phyloP scores from a whole-genome alignment of 2,797 vertebrate species.

The Syngnathus rostellatus region DNA sequence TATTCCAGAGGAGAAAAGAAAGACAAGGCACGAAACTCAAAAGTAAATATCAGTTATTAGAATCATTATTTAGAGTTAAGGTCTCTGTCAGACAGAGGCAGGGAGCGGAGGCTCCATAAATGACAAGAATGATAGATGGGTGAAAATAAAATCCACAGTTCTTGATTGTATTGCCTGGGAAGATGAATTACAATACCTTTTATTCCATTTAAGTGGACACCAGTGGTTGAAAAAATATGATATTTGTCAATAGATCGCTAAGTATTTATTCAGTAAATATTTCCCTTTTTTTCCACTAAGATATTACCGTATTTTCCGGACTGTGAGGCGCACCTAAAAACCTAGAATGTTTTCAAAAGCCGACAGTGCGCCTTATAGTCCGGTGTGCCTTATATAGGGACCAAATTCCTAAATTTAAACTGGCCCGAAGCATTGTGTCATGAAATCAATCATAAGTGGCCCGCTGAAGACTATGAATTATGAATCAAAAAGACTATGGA shows the following conservation, averaged over 20 bases:
- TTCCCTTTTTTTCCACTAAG: too few relatives aligned
- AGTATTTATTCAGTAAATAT: too few relatives aligned
- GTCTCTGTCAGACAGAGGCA: constrained; percentile 18
- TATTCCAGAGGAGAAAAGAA: constrained; percentile 33
- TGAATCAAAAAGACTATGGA: too few relatives aligned
- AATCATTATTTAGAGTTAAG: constrained; percentile 25
- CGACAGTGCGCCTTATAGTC: too few relatives aligned
- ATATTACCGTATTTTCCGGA: too few relatives aligned
- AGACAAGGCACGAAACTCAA: constrained; percentile 13
- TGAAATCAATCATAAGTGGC: too few relatives aligned
- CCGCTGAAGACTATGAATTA: too few relatives aligned
- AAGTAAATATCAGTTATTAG: constrained; percentile 33
- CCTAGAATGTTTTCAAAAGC: too few relatives aligned
- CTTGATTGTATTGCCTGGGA: neutral
- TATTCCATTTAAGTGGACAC: constrained; percentile 21
- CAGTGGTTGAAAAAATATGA: constrained; percentile 30
- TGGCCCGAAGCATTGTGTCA: too few relatives aligned
- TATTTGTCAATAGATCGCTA: constrained; percentile 44
- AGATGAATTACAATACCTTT: constrained; percentile 8
- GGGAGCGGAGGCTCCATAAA: constrained; percentile 15
- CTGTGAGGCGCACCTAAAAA: too few relatives aligned
- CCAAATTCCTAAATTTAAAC: too few relatives aligned
- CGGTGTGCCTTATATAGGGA: too few relatives aligned
- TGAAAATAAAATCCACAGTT: neutral
- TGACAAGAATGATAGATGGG: neutral